phyloP scores from a whole-genome alignment of 37 sponge, comb jelly and placozoan genomes.

The Geodia barretti region DNA sequence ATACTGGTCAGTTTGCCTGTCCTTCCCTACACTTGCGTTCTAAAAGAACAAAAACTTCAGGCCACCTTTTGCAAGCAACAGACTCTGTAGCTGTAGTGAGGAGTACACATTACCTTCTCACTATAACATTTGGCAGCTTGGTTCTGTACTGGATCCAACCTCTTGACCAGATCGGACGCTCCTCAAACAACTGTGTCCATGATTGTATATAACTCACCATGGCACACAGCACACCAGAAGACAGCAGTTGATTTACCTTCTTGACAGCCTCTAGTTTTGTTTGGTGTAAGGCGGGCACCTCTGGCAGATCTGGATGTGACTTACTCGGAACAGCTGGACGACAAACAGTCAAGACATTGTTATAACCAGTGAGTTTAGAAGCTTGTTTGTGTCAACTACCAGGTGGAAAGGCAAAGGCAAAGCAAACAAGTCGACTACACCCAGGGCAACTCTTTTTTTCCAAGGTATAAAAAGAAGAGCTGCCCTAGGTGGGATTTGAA shows the following conservation, averaged over 20 bases:
- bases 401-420: too few species aligned
- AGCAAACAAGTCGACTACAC: not conserved
- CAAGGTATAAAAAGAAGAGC: too few species aligned
- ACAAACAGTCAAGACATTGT: not conserved
- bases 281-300: not conserved
- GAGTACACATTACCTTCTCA: constrained; percentile 30
- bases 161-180: constrained; percentile 83
- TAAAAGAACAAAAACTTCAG: too few species aligned
- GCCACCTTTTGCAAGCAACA: not conserved
- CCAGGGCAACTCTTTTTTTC: too few species aligned
- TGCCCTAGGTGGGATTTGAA: too few species aligned
- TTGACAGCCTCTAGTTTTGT: constrained; percentile 22
- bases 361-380: too few species aligned
- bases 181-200: constrained; percentile 79
- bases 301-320: constrained; percentile 38
- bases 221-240: too few species aligned
- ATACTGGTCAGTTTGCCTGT: too few species aligned
- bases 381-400: too few species aligned
- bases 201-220: too few species aligned
- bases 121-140: not conserved
- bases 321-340: constrained; percentile 40
- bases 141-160: constrained; percentile 46
- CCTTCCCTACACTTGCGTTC: too few species aligned
- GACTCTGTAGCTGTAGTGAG: not conserved
- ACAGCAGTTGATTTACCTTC: constrained; percentile 2